phyloP scores from a whole-genome alignment of 2,797 vertebrate genomes.

The Pangasius larnaudii region DNA sequence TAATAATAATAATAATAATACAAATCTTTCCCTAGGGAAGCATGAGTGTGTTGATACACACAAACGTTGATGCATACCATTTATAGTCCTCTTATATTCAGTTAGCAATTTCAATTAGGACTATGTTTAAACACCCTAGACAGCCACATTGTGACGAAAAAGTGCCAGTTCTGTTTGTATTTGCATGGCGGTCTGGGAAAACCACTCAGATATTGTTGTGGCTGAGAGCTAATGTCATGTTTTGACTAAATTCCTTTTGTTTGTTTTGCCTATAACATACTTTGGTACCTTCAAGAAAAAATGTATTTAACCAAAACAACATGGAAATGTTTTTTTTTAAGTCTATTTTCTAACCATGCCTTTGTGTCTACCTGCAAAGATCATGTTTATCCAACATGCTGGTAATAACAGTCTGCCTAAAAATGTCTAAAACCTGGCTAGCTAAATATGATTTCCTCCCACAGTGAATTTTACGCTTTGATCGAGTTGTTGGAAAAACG shows the following conservation, averaged over 20 bases:
- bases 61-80: not conserved
- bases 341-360: not conserved
- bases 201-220: too few species aligned
- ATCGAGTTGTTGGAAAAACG: not conserved
- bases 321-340: not conserved
- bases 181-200: not conserved
- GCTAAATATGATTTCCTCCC: not conserved
- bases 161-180: not conserved
- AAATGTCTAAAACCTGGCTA: not conserved
- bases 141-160: not conserved
- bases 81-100: not conserved
- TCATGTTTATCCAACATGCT: not conserved
- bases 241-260: not conserved
- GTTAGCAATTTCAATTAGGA: not conserved
- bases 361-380: not conserved
- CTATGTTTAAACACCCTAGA: not conserved
- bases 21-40: not conserved
- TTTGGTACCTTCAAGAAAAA: not conserved
- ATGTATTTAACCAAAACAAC: not conserved
- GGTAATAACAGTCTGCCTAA: slow-evolving; percentile 1
- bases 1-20: not conserved
- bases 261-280: not conserved
- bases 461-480: not conserved
- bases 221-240: not conserved
- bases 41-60: not conserved